Percentiles rank a stretch among this genome's conserved stretches.
Evolutionary conservation across 2,888 invertebrate genomes (phyloP).

Genomic region (Altica lythri): DNA sequence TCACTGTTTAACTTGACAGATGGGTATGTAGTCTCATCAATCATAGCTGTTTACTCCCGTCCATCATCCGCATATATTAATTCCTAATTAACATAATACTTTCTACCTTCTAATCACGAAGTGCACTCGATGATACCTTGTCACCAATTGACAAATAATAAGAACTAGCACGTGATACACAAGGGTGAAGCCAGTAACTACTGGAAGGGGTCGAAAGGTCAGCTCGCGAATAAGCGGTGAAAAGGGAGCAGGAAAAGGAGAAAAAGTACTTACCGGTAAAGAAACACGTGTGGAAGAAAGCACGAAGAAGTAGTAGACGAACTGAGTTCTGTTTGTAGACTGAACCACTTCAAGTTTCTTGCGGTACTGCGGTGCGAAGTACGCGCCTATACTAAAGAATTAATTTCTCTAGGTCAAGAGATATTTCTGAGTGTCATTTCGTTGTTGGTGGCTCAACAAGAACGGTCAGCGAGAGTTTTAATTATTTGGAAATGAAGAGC

Average conservation of each 20-base stretch:
- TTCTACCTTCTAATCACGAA: slow-evolving; percentile 30
- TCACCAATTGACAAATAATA: slow-evolving; percentile 35
- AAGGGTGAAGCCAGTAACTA: slow-evolving; percentile 34
- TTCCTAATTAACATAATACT: slow-evolving; percentile 31
- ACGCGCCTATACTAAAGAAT: slow-evolving; percentile 46
- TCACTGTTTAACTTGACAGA: too few species aligned
- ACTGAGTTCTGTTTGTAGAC: slow-evolving; percentile 52
- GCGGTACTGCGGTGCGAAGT: slow-evolving; percentile 45
- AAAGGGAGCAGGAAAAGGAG: slow-evolving; percentile 23
- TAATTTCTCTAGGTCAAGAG: slow-evolving; percentile 53
- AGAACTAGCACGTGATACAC: slow-evolving; percentile 25
- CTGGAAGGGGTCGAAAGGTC: slow-evolving; percentile 40
- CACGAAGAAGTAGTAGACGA: slow-evolving; percentile 50
- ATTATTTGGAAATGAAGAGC: slow-evolving; percentile 29
- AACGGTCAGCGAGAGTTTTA: slow-evolving; percentile 24
- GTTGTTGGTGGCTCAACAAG: slow-evolving; percentile 36
- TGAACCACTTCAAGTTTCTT: slow-evolving; percentile 45
- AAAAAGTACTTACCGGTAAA: slow-evolving; percentile 42
- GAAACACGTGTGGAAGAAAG: slow-evolving; percentile 43
- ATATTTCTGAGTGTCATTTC: slow-evolving; percentile 49
- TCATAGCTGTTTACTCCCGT: slow-evolving; percentile 42
- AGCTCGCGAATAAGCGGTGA: slow-evolving; percentile 19
- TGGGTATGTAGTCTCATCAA: slow-evolving; percentile 32
- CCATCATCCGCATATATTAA: slow-evolving; percentile 27
- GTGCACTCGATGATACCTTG: slow-evolving; percentile 2